These are phyloP conservation scores for Ceriagrion tenellum DNA, from an alignment of 2,888 invertebrate genomes.

Conservation along the genomic window DNA sequence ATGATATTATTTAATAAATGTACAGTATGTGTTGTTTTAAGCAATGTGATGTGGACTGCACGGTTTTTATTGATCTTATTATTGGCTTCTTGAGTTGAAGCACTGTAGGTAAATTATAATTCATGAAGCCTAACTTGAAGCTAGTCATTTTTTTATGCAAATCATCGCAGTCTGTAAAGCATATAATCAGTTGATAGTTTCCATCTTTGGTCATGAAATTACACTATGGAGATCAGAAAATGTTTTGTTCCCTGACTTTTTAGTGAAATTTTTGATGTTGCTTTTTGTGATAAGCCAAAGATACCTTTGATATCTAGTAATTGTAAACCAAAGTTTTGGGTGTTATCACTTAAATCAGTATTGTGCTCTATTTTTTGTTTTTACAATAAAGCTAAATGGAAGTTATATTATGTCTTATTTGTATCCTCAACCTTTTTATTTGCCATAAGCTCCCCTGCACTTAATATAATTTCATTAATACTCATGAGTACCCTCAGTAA, in stretches of 20 bases:
- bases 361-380: slow-evolving; percentile 67
- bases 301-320: slow-evolving; percentile 38
- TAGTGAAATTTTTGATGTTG: slow-evolving; percentile 39
- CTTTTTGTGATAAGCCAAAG: slow-evolving; percentile 47
- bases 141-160: slow-evolving; percentile 45
- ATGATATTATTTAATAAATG: slow-evolving; percentile 54
- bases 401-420: neutral
- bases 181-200: neutral
- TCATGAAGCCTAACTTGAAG: neutral
- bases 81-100: neutral
- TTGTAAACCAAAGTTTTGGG: slow-evolving; percentile 53
- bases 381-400: slow-evolving; percentile 67
- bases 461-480: too few relatives aligned
- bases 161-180: neutral
- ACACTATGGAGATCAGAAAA: neutral
- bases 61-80: neutral
- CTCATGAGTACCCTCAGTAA: too few relatives aligned
- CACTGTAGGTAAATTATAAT: neutral
- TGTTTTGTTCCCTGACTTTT: slow-evolving; percentile 16
- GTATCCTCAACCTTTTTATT: neutral
- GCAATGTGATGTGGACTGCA: slow-evolving; percentile 16
- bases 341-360: slow-evolving; percentile 57
- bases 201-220: neutral
- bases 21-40: neutral
- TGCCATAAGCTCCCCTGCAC: neutral